Percentiles rank a stretch among this genome's conserved stretches.
Evolutionary conservation across 2,113 vertebrate genomes (phyloP).

Genomic region (Oreochromis aureus): DNA sequence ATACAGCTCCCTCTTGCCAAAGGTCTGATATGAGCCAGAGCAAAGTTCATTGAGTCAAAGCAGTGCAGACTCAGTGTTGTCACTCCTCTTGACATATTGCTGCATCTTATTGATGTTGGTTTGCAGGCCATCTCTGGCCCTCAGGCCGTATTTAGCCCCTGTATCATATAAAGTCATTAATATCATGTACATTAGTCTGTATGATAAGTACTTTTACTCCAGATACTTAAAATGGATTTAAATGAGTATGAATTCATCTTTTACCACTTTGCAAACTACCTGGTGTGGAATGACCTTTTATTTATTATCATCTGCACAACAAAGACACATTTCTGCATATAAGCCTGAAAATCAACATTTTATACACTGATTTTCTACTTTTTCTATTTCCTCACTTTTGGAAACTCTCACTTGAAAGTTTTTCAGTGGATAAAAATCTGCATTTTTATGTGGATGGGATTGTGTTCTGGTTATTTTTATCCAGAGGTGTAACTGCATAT

Average conservation of each 20-base stretch:
- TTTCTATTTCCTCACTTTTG: background rate
- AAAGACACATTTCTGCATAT: background rate
- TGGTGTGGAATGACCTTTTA: fast-evolving
- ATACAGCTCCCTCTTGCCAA: background rate
- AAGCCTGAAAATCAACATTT: background rate
- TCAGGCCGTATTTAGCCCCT: fast-evolving
- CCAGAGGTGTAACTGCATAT: background rate
- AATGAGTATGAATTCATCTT: background rate
- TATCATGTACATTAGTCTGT: background rate
- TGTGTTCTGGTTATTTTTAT: background rate
- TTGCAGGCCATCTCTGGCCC: background rate
- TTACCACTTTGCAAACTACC: background rate
- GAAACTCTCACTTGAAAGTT: background rate
- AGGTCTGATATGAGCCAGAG: background rate
- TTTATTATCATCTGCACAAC: background rate
- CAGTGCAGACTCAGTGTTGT: background rate
- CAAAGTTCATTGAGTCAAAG: background rate
- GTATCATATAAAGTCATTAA: background rate
- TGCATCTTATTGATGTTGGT: background rate
- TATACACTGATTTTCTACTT: background rate
- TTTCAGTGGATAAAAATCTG: fast-evolving
- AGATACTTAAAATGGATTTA: background rate
- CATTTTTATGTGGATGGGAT: background rate
- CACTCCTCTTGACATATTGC: background rate
- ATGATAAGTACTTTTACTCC: background rate